Conservation (phyloP, 2,888 invertebrate genomes). For the Noctua pronuba region DNA sequence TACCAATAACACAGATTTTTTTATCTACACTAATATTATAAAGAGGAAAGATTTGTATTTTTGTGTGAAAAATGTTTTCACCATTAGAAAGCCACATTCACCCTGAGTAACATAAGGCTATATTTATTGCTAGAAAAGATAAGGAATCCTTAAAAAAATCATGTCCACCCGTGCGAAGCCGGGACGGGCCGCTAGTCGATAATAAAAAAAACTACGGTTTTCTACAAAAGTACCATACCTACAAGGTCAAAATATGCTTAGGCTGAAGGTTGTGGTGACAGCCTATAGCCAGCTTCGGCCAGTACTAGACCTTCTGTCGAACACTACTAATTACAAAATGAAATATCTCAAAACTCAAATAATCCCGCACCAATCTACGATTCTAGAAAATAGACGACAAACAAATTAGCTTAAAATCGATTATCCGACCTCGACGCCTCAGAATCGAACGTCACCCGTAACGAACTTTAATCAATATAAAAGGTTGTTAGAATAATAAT, state of each 20-base stretch:
- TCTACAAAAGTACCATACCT: background rate
- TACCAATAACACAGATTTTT: too few species aligned
- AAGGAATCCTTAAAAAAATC: too few species aligned
- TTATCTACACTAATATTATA: too few species aligned
- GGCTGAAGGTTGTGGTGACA: background rate
- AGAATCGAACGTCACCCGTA: background rate
- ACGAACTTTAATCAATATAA: slow-evolving; percentile 24
- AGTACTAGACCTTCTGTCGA: background rate
- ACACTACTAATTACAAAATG: too few species aligned
- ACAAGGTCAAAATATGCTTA: background rate
- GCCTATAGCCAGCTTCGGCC: background rate
- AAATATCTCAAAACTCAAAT: too few species aligned
- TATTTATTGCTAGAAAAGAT: too few species aligned
- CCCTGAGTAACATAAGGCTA: too few species aligned
- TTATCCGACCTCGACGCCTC: slow-evolving; percentile 14
- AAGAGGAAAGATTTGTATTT: too few species aligned
- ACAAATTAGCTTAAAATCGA: slow-evolving; percentile 22
- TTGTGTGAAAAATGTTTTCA: too few species aligned
- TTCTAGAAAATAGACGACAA: slow-evolving; percentile 11
- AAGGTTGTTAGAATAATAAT: slow-evolving; percentile 6
- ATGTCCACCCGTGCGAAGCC: too few species aligned
- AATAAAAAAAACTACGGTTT: background rate
- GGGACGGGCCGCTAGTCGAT: too few species aligned
- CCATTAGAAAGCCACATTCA: too few species aligned
- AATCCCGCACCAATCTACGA: background rate